Evolutionary conservation across 2,888 invertebrate genomes (phyloP), one percentile per base, ranked within the genome.

Genomic region (Calameuta filiformis): DNA sequence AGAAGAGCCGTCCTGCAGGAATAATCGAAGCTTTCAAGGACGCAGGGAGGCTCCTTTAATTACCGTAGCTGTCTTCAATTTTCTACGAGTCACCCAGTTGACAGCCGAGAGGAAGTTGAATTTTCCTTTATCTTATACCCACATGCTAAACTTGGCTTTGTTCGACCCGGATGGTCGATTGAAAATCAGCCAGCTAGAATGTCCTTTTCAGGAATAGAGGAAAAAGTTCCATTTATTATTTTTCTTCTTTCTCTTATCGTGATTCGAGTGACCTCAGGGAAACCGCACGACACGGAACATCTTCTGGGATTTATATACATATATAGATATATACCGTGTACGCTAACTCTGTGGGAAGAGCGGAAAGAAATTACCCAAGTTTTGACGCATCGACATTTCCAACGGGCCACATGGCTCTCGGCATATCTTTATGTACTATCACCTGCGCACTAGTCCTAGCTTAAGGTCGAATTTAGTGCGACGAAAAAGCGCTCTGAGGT

Each of bases 21-120:
- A 73, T 77, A 31, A 76, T 79, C 34, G 69, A 83, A 83, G 77
- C 82, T 83, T 77, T 77, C 77, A 74, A 79, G 76, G 69, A 77
- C 37, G 37, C 75, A 75, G 40, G 35, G 3, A 33, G 68, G 40
- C 77, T 77, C 75, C 77, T 79, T 79, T 79, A 83, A 83, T 83
- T 81, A 77, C 83, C 73, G 40, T 73, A 71, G 78, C 77, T 77
- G 78, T 33, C 73, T 37, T n/a, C 31, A 31, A 75, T n/a, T 75
- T 75, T 75, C 56, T 9, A 23, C 1, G 56, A 23, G 56, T 56
- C 9, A 56, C 9, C 3, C 56, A 56, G 1, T 56, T 56, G 9
- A 11, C 56, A 23, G 1, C 56, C 56, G 23, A 23, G 56, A 56
- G 56, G 56, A 56, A 23, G 56, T 9, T 23, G 56, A 15, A 56